Percentiles rank a stretch among this genome's conserved stretches.
These are phyloP conservation scores for Spilarctia lutea DNA, from an alignment of 2,888 invertebrate genomes.

Conservation along the genomic window DNA sequence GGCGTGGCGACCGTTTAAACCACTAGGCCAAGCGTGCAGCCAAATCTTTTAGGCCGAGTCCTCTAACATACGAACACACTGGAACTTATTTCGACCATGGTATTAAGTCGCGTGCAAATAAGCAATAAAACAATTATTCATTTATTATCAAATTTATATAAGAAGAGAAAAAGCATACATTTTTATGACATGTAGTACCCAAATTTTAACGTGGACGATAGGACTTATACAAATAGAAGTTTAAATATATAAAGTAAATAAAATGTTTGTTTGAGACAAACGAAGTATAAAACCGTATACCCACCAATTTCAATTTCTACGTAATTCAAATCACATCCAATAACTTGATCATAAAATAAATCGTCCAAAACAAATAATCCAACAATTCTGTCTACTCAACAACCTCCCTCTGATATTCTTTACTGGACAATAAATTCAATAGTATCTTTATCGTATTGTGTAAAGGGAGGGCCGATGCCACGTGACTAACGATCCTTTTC, in stretches of 20 bases:
- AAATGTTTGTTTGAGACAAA: neutral
- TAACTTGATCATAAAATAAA: constrained; percentile 40
- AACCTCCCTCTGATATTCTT: constrained; percentile 48
- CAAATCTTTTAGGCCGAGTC: neutral
- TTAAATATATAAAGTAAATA: neutral
- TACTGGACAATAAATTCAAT: constrained; percentile 54
- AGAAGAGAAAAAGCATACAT: no score
- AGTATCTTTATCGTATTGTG: constrained; percentile 50
- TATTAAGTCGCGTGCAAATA: neutral
- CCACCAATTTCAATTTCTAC: neutral
- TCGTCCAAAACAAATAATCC: constrained; percentile 41
- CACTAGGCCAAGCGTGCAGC: no score
- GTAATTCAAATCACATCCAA: constrained; percentile 18
- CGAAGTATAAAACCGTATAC: neutral
- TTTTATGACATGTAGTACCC: no score
- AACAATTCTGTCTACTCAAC: constrained; percentile 37
- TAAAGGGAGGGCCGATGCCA: constrained; percentile 39
- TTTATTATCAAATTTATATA: neutral
- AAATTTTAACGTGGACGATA: no score
- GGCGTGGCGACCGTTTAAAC: no score
- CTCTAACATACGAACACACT: neutral
- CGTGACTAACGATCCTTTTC: constrained; percentile 47
- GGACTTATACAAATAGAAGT: no score
- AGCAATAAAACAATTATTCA: neutral
- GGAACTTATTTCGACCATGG: no score